Conservation (phyloP, 2,888 invertebrate species). For the Ormyrus labotus region DNA sequence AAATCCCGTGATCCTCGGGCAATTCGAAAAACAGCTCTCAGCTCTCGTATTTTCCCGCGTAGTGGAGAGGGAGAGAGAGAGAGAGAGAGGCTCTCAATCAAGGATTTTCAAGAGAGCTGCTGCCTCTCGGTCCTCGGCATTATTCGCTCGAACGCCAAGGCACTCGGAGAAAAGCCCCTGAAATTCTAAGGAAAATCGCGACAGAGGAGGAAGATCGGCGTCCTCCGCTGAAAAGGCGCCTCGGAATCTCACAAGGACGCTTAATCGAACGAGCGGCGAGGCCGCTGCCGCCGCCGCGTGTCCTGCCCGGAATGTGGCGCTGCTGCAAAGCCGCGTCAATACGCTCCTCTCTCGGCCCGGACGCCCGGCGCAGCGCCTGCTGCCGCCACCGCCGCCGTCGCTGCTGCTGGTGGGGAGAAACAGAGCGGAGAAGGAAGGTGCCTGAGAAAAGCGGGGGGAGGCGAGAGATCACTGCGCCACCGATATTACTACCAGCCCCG, state of each 20-base stretch:
- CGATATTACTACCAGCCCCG: constrained; percentile 73
- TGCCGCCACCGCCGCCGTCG: constrained; percentile 46
- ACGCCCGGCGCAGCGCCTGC: constrained; percentile 56
- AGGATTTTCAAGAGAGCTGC: not conserved
- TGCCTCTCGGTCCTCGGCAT: not conserved
- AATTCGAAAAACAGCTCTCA: too few species aligned
- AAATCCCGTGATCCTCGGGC: too few species aligned
- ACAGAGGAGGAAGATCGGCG: too few species aligned
- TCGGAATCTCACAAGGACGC: not conserved
- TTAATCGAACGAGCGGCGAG: constrained; percentile 19
- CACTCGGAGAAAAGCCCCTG: too few species aligned
- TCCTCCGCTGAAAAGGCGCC: too few species aligned
- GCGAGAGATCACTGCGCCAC: constrained; percentile 74
- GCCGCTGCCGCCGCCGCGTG: constrained; percentile 48
- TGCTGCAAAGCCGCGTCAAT: constrained; percentile 72
- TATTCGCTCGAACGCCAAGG: not conserved
- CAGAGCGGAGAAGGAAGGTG: constrained; percentile 49
- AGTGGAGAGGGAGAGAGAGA: too few species aligned
- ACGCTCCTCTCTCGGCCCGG: constrained; percentile 63
- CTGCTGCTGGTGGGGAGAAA: constrained; percentile 39
- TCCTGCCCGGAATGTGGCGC: constrained; percentile 67
- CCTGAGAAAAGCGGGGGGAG: constrained; percentile 57
- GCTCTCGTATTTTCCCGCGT: too few species aligned
- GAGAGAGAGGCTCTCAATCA: not conserved
- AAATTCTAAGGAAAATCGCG: too few species aligned